Conservation (phyloP, 1,140 invertebrate genomes). For the Zaprionus capensis region DNA sequence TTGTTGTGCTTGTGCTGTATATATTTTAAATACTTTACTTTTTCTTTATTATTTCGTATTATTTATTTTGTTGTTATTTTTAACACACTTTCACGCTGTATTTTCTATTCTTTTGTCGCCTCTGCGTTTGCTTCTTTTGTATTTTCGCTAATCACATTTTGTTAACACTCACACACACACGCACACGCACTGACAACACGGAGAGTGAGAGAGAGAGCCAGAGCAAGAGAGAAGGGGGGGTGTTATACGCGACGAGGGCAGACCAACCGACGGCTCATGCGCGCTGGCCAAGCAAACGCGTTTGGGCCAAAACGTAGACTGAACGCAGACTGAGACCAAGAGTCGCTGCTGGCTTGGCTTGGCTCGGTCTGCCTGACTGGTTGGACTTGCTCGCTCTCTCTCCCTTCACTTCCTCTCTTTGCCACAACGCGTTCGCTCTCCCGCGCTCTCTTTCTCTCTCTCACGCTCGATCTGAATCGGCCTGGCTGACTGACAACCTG, state of each 20-base stretch:
- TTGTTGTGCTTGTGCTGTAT: conserved; percentile 25
- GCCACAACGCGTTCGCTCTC: neutral
- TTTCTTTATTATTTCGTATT: conserved; percentile 14
- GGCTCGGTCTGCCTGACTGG: conserved; percentile 8
- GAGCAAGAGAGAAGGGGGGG: conserved; percentile 13
- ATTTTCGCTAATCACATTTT: conserved; percentile 83
- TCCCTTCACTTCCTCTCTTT: conserved; percentile 15
- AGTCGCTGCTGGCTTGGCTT: conserved; percentile 38
- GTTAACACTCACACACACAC: conserved; percentile 69
- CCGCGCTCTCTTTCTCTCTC: conserved; percentile 10
- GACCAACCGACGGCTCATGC: conserved; percentile 61
- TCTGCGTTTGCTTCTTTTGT: conserved; percentile 64
- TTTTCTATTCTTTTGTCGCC: conserved; percentile 49
- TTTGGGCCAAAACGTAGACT: conserved; percentile 79
- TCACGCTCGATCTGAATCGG: conserved; percentile 1
- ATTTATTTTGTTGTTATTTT: conserved; percentile 46
- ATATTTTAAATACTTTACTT: conserved; percentile 9
- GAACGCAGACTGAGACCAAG: conserved; percentile 44
- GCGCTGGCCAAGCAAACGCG: conserved; percentile 75
- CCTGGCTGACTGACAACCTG: conserved; percentile 29
- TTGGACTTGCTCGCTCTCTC: conserved; percentile 5
- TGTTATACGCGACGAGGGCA: conserved; percentile 19
- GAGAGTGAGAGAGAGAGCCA: conserved; percentile 17
- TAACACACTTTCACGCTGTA: conserved; percentile 54
- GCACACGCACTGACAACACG: conserved; percentile 18